phyloP scores from a whole-genome alignment of 1,140 invertebrate genomes.

The Drosophila nannoptera region DNA sequence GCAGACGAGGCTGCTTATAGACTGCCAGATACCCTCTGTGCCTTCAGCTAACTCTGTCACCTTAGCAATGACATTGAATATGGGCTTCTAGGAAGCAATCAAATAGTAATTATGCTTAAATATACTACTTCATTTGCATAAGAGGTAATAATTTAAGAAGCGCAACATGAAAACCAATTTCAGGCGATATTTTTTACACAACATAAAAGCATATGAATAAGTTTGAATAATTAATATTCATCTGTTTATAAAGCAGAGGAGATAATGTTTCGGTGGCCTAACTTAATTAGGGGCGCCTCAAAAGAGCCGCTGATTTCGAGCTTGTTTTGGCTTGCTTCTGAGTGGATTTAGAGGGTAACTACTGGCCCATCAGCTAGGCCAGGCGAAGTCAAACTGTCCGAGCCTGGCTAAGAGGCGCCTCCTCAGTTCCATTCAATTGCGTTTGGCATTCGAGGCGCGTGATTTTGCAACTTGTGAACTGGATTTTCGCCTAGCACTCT shows the following conservation, averaged over 20 bases:
- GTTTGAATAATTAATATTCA: too few species aligned
- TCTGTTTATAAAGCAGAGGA: too few species aligned
- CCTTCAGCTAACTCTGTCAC: too few species aligned
- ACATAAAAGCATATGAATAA: too few species aligned
- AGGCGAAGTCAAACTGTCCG: not conserved
- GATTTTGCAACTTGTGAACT: constrained; percentile 73
- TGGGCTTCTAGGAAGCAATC: too few species aligned
- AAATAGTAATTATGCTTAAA: too few species aligned
- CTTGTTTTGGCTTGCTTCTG: too few species aligned
- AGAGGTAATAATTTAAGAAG: not conserved
- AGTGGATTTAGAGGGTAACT: not conserved
- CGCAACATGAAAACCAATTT: not conserved
- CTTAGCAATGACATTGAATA: not conserved
- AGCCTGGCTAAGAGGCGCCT: not conserved
- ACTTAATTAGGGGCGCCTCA: too few species aligned
- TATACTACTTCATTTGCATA: too few species aligned
- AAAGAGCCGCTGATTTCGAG: too few species aligned
- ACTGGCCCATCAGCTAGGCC: not conserved
- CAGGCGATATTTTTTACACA: not conserved
- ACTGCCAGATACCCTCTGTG: constrained; percentile 13
- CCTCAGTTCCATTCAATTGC: constrained; percentile 37
- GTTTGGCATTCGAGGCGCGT: constrained; percentile 67
- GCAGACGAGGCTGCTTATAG: not conserved
- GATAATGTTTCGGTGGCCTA: too few species aligned
- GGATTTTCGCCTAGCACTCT: constrained; percentile 65